phyloP scores from a whole-genome alignment of 2,113 vertebrate genomes.

The Columba janthina region DNA sequence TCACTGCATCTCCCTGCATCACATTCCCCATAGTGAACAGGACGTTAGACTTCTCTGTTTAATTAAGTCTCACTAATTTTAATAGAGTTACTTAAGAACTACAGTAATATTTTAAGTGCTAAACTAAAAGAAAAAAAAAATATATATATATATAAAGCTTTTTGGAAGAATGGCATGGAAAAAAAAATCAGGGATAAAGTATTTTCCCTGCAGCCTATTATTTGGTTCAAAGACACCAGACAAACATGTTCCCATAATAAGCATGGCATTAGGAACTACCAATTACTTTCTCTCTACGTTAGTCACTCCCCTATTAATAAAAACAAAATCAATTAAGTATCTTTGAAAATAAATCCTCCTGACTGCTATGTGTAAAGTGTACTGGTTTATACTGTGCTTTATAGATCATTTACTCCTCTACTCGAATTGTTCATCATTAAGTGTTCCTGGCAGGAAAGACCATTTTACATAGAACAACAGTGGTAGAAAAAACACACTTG shows the following conservation, averaged over 20 bases:
- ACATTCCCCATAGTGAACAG: accelerated
- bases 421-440: neutral
- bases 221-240: neutral
- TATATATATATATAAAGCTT: neutral
- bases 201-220: neutral
- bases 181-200: neutral
- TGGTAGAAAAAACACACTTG: neutral
- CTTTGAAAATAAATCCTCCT: neutral
- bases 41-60: neutral
- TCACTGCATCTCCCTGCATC: neutral
- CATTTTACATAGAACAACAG: neutral
- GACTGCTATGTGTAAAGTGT: neutral
- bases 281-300: neutral
- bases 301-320: neutral
- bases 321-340: neutral
- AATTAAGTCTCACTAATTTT: neutral
- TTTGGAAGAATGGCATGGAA: neutral
- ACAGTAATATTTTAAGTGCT: neutral
- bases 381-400: neutral
- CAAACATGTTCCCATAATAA: neutral
- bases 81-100: neutral
- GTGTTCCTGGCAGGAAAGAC: neutral
- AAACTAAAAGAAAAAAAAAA: neutral
- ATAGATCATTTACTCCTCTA: neutral
- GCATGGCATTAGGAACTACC: neutral